Evolutionary conservation across 2,113 vertebrate genomes (phyloP).

Genomic region (Sitta europaea): DNA sequence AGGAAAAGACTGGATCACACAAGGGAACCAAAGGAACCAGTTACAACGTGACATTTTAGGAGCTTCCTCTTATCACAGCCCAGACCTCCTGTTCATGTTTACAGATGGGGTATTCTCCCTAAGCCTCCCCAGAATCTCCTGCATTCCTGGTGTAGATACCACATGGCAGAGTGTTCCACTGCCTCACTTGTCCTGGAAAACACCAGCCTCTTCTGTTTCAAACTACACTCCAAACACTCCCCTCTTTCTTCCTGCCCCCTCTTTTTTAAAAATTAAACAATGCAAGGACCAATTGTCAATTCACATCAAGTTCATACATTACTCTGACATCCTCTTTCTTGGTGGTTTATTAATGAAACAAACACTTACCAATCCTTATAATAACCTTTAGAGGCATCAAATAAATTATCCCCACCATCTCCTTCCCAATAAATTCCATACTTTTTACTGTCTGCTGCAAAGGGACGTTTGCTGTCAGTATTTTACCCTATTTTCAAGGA

Average conservation of each 20-base stretch:
- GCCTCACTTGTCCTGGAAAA: neutral
- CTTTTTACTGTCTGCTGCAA: neutral
- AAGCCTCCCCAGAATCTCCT: neutral
- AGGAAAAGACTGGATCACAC: neutral
- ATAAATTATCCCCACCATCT: neutral
- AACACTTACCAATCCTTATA: neutral
- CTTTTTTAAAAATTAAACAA: neutral
- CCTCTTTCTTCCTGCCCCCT: rapidly evolving
- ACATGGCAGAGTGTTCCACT: neutral
- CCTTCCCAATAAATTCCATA: neutral
- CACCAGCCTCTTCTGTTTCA: neutral
- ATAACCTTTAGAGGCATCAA: neutral
- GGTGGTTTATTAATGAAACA: neutral
- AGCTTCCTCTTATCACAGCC: neutral
- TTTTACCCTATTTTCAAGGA: neutral
- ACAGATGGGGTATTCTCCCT: neutral
- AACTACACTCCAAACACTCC: neutral
- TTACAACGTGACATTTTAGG: neutral
- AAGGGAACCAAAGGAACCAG: neutral
- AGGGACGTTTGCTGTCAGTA: neutral
- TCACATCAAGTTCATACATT: neutral
- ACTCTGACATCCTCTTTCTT: neutral
- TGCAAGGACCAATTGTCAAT: neutral
- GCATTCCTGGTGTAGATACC: neutral
- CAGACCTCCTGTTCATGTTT: neutral